Evolutionary conservation across 2,113 vertebrate species (phyloP).

Genomic region (Protobothrops mucrosquamatus): DNA sequence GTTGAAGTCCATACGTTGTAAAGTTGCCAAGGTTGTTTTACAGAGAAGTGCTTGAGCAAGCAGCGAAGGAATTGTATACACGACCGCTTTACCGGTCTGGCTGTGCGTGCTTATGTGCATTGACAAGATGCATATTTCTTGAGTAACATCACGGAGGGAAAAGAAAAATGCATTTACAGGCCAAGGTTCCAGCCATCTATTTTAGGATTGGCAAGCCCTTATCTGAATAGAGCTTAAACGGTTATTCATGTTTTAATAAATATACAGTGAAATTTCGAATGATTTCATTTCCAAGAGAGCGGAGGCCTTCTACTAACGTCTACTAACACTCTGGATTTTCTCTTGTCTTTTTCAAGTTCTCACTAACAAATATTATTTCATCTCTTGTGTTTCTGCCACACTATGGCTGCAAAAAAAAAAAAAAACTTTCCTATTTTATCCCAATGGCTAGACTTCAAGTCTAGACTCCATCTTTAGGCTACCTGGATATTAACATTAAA

Average conservation of each 20-base stretch:
- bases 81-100: neutral
- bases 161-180: neutral
- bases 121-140: neutral
- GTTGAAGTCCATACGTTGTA: neutral
- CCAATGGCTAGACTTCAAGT: neutral
- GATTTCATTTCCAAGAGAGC: slow-evolving; percentile 34
- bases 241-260: slow-evolving; percentile 30
- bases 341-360: neutral
- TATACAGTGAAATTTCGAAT: slow-evolving; percentile 36
- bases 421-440: neutral
- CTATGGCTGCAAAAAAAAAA: neutral
- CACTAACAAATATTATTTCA: neutral
- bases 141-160: neutral
- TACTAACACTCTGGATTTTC: neutral
- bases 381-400: neutral
- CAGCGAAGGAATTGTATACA: neutral
- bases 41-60: neutral
- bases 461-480: neutral
- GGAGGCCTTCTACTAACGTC: slow-evolving; percentile 6
- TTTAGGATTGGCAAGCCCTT: slow-evolving; percentile 46
- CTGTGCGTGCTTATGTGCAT: neutral
- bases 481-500: neutral
- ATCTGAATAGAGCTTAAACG: slow-evolving; percentile 4
- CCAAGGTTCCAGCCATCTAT: slow-evolving; percentile 36
- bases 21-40: neutral